Evolutionary conservation across 2,888 invertebrate species (phyloP).

Genomic region (Rhyacophila evoluta): DNA sequence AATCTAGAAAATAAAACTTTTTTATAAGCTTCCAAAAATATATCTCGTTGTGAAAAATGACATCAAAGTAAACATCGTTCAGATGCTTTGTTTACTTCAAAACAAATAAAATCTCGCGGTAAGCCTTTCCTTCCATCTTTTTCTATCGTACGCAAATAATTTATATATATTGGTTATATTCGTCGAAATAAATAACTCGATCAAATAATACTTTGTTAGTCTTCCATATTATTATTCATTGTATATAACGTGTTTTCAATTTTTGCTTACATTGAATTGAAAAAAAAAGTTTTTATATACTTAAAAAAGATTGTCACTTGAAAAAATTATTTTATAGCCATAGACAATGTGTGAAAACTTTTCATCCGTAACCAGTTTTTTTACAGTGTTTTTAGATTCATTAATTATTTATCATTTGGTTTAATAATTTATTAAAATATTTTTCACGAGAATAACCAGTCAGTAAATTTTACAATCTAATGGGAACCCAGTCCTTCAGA

Average conservation of each 20-base stretch:
- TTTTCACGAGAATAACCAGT: no score
- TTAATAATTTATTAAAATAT: no score
- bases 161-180: background rate
- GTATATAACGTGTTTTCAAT: background rate
- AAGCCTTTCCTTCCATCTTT: background rate
- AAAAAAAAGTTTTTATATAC: background rate
- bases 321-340: background rate
- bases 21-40: background rate
- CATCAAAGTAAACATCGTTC: background rate
- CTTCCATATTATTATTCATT: background rate
- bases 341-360: no score
- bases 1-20: background rate
- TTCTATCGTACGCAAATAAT: background rate
- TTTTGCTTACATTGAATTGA: background rate
- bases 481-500: no score
- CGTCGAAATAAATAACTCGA: background rate
- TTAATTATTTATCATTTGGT: no score
- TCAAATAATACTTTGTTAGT: background rate
- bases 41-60: background rate
- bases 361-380: no score
- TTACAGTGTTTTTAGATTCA: no score
- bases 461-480: no score
- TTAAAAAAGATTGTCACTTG: background rate
- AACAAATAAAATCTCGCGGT: conserved; percentile 8
- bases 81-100: background rate